Base-by-base conservation (phyloP, 2,113 vertebrate species). In the Arenaria interpres region DNA sequence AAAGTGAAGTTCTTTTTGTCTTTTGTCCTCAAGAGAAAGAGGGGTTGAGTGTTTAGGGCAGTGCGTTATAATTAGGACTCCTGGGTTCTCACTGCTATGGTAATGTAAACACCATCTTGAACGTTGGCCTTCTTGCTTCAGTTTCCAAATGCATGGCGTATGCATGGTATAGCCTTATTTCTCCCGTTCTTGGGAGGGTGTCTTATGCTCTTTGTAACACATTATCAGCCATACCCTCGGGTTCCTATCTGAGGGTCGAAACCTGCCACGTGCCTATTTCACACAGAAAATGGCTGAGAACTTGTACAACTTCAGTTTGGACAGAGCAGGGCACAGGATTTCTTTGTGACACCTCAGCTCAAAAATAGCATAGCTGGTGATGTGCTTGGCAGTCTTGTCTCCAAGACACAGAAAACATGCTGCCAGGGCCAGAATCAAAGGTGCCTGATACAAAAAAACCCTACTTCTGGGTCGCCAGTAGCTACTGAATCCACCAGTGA, bases 171-270 rank as follows among this genome's bases (percentile, higher is more conserved):
- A 39, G 14, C 28, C 25, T 66, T 32, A 37, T 57, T 75, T 87
- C n/a, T 91, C 19, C 30, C 9, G 33, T 43, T 81, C n/a, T 86
- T 2, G 2, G 7, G 6, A 5, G 2, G 50, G 50, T 24, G 7
- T 67, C 46, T 35, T 69, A 24, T 76, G 77, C 35, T 72, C n/a
- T 82, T 91, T 48, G 23, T 35, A 82, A 20, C 21, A 60, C 6
- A 9, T 57, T 51, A 18, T 63, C 35, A 69, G 39, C 66, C 51
- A 23, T 37, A 30, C 8, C 22, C 67, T 68, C 1, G 3, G 20
- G 28, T 76, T 85, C 32, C 25, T 30, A 3, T n/a, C 14, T 0
- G 0, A 82, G 16, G 19, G 33, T 35, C 0, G 0, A 90, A 83
- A 80, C 39, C 23, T 68, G 53, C n/a, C n/a, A 33, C 0, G 0